Evolutionary conservation across 2,113 vertebrate species (phyloP).

Genomic region (Xiphophorus hellerii): DNA sequence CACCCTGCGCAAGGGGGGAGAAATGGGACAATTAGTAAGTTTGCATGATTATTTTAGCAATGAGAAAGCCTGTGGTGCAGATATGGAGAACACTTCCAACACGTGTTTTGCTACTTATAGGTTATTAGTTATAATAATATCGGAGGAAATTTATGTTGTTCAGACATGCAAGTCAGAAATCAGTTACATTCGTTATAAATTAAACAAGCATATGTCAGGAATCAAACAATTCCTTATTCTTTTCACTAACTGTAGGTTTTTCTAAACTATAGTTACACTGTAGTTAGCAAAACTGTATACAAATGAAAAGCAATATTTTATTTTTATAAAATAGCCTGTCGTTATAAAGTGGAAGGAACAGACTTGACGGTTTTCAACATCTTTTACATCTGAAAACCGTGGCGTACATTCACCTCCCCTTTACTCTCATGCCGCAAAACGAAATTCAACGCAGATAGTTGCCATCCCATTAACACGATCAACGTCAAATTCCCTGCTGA

Average conservation of each 20-base stretch:
- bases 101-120: neutral
- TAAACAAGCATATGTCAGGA: neutral
- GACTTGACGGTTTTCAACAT: too few relatives aligned
- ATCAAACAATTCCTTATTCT: neutral
- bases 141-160: neutral
- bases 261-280: neutral
- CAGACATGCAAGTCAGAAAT: neutral
- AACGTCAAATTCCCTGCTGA: too few relatives aligned
- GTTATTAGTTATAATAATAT: neutral
- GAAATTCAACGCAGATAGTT: too few relatives aligned
- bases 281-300: too few relatives aligned
- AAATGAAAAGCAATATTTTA: too few relatives aligned
- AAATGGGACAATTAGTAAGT: neutral
- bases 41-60: neutral
- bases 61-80: neutral
- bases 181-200: neutral
- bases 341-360: too few relatives aligned
- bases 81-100: neutral
- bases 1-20: too few relatives aligned
- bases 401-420: too few relatives aligned
- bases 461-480: too few relatives aligned
- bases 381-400: too few relatives aligned
- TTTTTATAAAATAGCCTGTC: too few relatives aligned
- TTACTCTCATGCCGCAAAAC: too few relatives aligned
- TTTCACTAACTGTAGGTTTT: neutral